phyloP scores from a whole-genome alignment of 2,113 vertebrate species.

The Cyprinodon tularosa region DNA sequence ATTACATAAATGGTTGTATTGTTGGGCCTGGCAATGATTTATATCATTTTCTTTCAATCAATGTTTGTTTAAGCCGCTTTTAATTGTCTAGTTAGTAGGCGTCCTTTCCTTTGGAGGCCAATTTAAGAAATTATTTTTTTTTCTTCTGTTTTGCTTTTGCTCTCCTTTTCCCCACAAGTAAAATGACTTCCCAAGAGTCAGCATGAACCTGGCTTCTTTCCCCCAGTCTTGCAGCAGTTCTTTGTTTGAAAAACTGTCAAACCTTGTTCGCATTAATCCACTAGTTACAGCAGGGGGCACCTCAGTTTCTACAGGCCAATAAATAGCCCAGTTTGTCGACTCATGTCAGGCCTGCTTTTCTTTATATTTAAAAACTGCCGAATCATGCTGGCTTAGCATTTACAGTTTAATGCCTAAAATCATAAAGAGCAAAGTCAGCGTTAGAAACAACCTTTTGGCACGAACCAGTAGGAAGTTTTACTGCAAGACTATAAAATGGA shows the following conservation, averaged over 20 bases:
- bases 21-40: too few species aligned
- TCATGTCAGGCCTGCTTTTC: neutral
- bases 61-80: neutral
- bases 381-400: constrained; percentile 5
- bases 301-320: constrained; percentile 1
- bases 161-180: neutral
- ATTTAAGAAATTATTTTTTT: neutral
- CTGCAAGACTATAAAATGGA: neutral
- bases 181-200: neutral
- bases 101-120: neutral
- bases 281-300: neutral
- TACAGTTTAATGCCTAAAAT: constrained; percentile 11
- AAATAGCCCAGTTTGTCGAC: neutral
- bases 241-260: neutral
- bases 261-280: neutral
- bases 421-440: neutral
- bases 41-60: neutral
- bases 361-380: neutral
- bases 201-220: neutral
- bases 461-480: neutral
- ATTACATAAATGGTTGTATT: too few species aligned
- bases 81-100: neutral
- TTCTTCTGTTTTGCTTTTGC: neutral
- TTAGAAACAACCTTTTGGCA: neutral
- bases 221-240: neutral